Base-by-base conservation (phyloP, 2,888 invertebrate species). In the Drosophila eohydei region DNA sequence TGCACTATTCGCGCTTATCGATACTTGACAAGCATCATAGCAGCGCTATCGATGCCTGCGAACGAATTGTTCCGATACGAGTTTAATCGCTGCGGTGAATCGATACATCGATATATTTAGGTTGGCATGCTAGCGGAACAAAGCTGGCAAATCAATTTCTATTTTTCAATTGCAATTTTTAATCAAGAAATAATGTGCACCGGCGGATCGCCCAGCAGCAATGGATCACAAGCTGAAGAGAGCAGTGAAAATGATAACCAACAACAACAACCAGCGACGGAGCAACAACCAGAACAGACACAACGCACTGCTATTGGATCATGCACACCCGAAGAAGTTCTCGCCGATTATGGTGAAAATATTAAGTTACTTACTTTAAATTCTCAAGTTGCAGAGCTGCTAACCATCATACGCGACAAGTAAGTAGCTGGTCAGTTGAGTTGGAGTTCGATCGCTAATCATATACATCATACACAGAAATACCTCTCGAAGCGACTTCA, bases 401-500 rank as follows among this genome's bases (percentile, higher is more conserved):
- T 97, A 92, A 97, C 97, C 8, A 97, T 97, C 85, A 94, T 97
- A 56, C 94, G 97, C 36, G 97, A 97, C 93, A 97, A 96, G 97
- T 97, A 93, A 94, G 94, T 90, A 64, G 28, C 16, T 36, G n/a
- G 0, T 12, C 28, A 32, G 1, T 4, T 9, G 30, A 26, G 6
- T 14, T 30, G 5, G 16, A 46, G 30, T 21, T 40, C n/a, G 6
- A 38, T 9, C 2, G 0, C 11, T 40, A 44, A 21, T 44, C 2
- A 40, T 26, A 7, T 1, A 54, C 14, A 11, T 50, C 12, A 16
- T 16, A 21, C 34, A 32, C 92, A 99, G 99, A 92, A 97, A 96
- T 85, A 99, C 98, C 30, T 94, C 96, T 3, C 94, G 98, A 81
- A 98, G 97, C 93, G 99, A 99, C 93, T 99, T 99, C 92, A 98